A percentile compares a stretch with the other conserved stretches of the same genome.
Conservation (phyloP, 2,888 invertebrate genomes). For the Erebia epiphron region DNA sequence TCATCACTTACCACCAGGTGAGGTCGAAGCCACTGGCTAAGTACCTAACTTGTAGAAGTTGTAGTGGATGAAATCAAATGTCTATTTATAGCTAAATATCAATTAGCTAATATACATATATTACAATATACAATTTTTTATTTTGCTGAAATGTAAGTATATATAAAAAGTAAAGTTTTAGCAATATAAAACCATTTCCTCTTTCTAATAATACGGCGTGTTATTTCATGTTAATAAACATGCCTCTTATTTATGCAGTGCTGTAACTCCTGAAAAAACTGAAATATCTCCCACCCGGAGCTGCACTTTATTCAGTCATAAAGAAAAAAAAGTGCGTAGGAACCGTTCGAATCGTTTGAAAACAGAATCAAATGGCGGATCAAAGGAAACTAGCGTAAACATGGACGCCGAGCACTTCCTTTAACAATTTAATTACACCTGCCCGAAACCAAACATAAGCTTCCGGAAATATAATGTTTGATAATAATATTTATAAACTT, state of each 20-base stretch:
- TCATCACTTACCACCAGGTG: no score
- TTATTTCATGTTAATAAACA: not conserved
- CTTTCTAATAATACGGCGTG: no score
- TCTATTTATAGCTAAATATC: no score
- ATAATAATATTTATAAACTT: constrained; percentile 2
- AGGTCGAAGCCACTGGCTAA: no score
- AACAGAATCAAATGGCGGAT: constrained; percentile 45
- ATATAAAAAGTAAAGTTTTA: no score
- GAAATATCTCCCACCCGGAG: constrained; percentile 19
- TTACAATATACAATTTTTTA: no score
- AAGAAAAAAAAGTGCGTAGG: constrained; percentile 28
- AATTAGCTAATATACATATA: no score
- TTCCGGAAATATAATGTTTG: constrained; percentile 48
- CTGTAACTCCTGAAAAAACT: not conserved
- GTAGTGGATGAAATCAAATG: no score
- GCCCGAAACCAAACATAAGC: constrained; percentile 50
- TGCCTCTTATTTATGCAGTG: not conserved
- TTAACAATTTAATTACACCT: constrained; percentile 63
- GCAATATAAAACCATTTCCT: no score
- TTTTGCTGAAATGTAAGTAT: no score
- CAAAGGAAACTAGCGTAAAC: constrained; percentile 52
- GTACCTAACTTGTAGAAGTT: no score
- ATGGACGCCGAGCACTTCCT: constrained; percentile 50
- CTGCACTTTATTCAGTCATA: constrained; percentile 23
- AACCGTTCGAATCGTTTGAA: constrained; percentile 32